These are phyloP conservation scores for Collichthys lucidus DNA, from an alignment of 2,113 vertebrate species.

Conservation along the genomic window DNA sequence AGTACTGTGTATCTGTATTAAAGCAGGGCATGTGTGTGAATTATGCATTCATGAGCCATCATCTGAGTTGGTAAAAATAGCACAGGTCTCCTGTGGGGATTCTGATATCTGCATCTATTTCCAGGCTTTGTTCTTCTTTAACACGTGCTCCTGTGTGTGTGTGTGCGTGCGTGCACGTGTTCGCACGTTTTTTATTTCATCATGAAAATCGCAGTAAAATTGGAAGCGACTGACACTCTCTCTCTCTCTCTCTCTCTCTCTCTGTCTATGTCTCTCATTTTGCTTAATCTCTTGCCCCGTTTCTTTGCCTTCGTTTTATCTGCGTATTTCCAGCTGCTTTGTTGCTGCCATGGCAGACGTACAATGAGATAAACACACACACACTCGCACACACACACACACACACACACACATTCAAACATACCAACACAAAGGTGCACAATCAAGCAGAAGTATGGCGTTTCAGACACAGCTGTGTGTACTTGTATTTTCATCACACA, in stretches of 20 bases:
- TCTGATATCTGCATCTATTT: conserved; percentile 81
- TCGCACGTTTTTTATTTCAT: conserved; percentile 40
- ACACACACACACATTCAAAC: conserved; percentile 15
- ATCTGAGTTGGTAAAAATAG: conserved; percentile 81
- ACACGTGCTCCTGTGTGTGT: conserved; percentile 36
- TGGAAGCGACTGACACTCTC: conserved; percentile 4
- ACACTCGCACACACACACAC: conserved; percentile 5
- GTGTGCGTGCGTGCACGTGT: conserved; percentile 14
- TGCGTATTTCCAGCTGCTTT: conserved; percentile 54
- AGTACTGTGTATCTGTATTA: conserved; percentile 63
- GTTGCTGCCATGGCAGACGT: conserved; percentile 34
- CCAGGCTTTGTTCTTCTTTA: conserved; percentile 73
- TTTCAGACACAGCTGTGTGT: conserved; percentile 50
- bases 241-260: background rate
- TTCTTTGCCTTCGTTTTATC: conserved; percentile 49
- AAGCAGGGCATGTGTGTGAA: conserved; percentile 79
- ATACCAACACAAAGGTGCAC: conserved; percentile 16
- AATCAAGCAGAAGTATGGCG: conserved; percentile 23
- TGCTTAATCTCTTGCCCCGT: conserved; percentile 26
- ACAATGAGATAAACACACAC: conserved; percentile 49
- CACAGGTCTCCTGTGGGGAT: conserved; percentile 72
- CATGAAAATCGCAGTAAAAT: conserved; percentile 50
- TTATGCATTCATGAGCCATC: conserved; percentile 81
- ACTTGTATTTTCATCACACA: conserved; percentile 58
- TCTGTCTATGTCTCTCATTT: conserved; percentile 24